Percentiles rank a stretch among this genome's conserved stretches.
phyloP scores from a whole-genome alignment of 2,888 invertebrate species.

The Troglohyphantes excavatus region DNA sequence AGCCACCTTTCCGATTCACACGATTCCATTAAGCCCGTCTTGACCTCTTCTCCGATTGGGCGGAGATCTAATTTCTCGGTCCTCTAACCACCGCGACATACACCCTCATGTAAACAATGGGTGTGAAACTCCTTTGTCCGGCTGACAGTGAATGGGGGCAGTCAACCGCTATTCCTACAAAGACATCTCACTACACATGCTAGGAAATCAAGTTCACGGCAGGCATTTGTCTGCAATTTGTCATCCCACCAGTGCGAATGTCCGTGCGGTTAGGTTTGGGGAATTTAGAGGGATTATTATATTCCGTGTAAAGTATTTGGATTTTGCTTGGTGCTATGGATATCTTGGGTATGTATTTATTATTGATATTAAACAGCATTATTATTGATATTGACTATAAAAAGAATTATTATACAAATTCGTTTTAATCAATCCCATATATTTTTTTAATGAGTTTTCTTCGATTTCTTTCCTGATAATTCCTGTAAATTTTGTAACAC shows the following conservation, averaged over 20 bases:
- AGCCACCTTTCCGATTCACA: not conserved
- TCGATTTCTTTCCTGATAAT: no score
- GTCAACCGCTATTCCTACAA: constrained; percentile 16
- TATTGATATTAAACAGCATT: not conserved
- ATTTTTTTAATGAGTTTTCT: no score
- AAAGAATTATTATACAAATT: no score
- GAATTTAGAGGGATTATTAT: not conserved
- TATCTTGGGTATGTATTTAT: constrained; percentile 19
- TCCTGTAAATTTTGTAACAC: no score
- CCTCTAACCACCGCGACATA: constrained; percentile 39
- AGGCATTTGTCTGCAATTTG: constrained; percentile 10
- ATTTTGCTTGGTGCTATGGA: not conserved
- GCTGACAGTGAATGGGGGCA: constrained; percentile 24
- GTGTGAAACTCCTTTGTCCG: constrained; percentile 25
- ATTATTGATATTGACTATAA: no score
- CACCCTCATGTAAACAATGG: constrained; percentile 33
- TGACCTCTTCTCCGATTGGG: constrained; percentile 43
- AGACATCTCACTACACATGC: constrained; percentile 9
- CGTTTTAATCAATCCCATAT: no score
- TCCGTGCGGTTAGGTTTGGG: not conserved
- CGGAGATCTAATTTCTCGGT: constrained; percentile 54
- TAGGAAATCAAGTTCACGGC: constrained; percentile 1
- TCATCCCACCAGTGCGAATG: not conserved
- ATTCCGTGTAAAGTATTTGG: no score
- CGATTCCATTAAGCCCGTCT: constrained; percentile 29